Evolutionary conservation across 2,113 vertebrate species (phyloP), one percentile per base, ranked within the genome.

Genomic region (Euleptes europaea): DNA sequence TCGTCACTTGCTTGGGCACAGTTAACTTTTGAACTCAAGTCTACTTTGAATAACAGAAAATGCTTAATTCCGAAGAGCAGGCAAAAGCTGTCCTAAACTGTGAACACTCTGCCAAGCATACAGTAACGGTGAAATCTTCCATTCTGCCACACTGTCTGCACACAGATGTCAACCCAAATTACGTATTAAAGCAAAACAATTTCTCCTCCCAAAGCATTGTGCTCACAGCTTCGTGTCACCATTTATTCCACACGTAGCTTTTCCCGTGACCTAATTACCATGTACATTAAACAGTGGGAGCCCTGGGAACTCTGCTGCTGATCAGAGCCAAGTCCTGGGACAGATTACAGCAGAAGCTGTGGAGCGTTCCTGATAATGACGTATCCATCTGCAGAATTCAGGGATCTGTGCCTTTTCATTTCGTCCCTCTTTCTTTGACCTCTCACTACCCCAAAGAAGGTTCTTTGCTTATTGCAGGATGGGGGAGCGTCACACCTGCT

Each of bases 221-320:
- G 0, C 67, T 1, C 1, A 31, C 63, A 86, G 47, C 51, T 51
- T 87, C 86, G 44, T 86, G 38, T 35, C 38, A 38, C 63, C n/a
- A 21, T 69, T 83, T 80, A 63, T 60, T 63, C 74, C 85, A 51
- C 8, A 2, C 78, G 84, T 88, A 33, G 38, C 35, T 89, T 28
- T 84, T 87, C 86, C 80, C 79, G 4, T 65, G 84, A 78, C 86
- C 2, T 60, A 76, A 7, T 85, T 87, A 67, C 49, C 6, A 49
- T 0, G 1, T 70, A 33, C 17, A 13, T 80, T 84, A 89, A 90
- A 75, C 63, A 5, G 70, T 69, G 65, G 54, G 28, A 66, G 70
- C 31, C 33, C 13, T 0, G 2, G n/a, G 28, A 80, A 9, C 35
- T 85, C 19, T 8, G 3, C 51, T 57, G 23, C 14, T 51, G 78